These are phyloP conservation scores for Petrolisthes manimaculis DNA, from an alignment of 2,888 invertebrate species.

Conservation along the genomic window DNA sequence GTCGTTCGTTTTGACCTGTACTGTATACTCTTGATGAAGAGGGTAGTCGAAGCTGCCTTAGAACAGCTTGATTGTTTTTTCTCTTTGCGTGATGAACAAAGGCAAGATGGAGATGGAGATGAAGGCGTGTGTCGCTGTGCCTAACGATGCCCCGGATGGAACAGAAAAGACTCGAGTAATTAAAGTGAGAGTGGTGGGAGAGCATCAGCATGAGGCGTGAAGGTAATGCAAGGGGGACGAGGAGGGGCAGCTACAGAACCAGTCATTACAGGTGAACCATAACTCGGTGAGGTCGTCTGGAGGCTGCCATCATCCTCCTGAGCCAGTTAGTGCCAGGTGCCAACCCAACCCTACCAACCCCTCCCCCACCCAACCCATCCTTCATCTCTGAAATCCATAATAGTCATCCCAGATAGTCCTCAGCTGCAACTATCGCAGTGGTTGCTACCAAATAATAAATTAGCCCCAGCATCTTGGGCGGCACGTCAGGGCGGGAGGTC, in stretches of 20 bases:
- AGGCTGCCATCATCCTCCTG: constrained; percentile 40
- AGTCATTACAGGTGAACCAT: constrained; percentile 59
- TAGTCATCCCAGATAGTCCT: constrained; percentile 20
- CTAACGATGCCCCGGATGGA: neutral
- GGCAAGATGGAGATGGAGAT: neutral
- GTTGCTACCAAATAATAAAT: constrained; percentile 31
- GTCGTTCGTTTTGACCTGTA: no score
- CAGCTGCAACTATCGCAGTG: constrained; percentile 22
- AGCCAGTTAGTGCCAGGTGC: constrained; percentile 58
- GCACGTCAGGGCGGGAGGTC: constrained; percentile 35
- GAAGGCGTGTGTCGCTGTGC: neutral
- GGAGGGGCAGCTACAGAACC: constrained; percentile 38
- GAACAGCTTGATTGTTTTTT: no score
- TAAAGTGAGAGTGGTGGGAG: constrained; percentile 20
- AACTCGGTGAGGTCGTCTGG: constrained; percentile 52
- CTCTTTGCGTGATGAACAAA: neutral
- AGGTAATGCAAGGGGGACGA: constrained; percentile 47
- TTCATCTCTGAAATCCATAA: constrained; percentile 17
- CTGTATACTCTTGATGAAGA: no score
- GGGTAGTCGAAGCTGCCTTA: no score
- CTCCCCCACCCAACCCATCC: constrained; percentile 7
- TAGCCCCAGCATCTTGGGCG: constrained; percentile 26
- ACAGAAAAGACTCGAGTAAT: neutral
- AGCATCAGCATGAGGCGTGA: constrained; percentile 33
- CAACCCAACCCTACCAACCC: constrained; percentile 23